Base-by-base conservation (phyloP, 2,888 invertebrate genomes). In the Thyatira batis region DNA sequence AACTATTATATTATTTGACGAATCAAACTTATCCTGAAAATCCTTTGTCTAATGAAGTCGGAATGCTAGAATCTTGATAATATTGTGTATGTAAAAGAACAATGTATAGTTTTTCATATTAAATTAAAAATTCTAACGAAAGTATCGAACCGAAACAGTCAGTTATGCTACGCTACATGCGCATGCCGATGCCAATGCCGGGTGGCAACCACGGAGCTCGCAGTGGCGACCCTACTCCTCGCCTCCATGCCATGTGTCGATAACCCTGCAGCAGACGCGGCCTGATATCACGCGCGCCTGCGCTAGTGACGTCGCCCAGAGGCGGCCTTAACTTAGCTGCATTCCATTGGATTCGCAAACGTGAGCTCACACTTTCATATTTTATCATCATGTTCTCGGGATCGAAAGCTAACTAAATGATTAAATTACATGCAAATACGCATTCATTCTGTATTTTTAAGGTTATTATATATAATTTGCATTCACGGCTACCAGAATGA, bases 231-330 rank as follows among this genome's bases (percentile, higher is more conserved):
- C 89, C 87, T 84, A 82, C 82, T 71, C 60, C 61, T 75, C 74
- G 71, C 79, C 81, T 76, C 77, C 76, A 72, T 70, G 68, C 69
- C 69, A 71, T 86, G 87, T 90, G 91, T 91, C 91, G 91, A 91
- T 91, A 91, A 91, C 91, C 90, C 90, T 87, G 85, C 82, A 78
- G 76, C 75, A 78, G 77, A 70, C 71, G 65, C 78, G 79, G 77
- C 75, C 79, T 79, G 80, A 82, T 85, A 85, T 82, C 85, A 84
- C 90, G 89, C 85, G 83, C 90, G 89, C 89, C 81, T 88, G 89
- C 90, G 88, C 80, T 69, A 67, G 74, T 86, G 85, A 85, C 87
- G 87, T 87, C 81, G 74, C 76, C 58, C 70, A 72, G 61, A 73
- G 86, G 87, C 87, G 83, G 84, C 80, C 71, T 68, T 80, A 88